Evolutionary conservation across 2,888 invertebrate species (phyloP).

Genomic region (Epiblema foenella): DNA sequence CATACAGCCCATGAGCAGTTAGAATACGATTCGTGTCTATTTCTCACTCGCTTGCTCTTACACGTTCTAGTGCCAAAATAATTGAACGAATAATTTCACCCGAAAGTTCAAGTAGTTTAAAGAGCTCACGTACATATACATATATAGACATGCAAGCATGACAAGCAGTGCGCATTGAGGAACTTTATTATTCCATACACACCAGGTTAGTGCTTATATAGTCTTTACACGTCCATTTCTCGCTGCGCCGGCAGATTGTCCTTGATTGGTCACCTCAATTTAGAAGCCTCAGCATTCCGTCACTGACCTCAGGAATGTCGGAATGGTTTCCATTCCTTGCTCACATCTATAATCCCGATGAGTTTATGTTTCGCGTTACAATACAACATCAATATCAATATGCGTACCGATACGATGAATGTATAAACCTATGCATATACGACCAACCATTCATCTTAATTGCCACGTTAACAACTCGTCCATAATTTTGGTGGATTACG

Average conservation of each 20-base stretch:
- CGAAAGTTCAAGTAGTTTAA: too few species aligned
- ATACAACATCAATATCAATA: slow-evolving; percentile 33
- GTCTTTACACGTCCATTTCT: slow-evolving; percentile 40
- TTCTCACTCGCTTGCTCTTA: too few species aligned
- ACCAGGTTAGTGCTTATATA: slow-evolving; percentile 36
- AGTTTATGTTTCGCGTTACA: slow-evolving; percentile 42
- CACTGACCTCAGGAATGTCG: slow-evolving; percentile 66
- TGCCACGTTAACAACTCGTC: slow-evolving; percentile 28
- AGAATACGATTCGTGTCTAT: too few species aligned
- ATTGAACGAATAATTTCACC: too few species aligned
- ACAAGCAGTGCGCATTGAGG: neutral
- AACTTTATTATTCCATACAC: slow-evolving; percentile 30
- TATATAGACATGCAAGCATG: neutral
- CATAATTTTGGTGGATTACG: slow-evolving; percentile 36
- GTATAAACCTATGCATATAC: slow-evolving; percentile 7
- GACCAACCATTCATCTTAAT: slow-evolving; percentile 39
- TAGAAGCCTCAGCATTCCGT: slow-evolving; percentile 66
- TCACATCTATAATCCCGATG: slow-evolving; percentile 51
- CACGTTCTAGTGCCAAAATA: too few species aligned
- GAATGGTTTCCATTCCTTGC: slow-evolving; percentile 70
- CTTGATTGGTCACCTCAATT: slow-evolving; percentile 68
- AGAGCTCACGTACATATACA: too few species aligned
- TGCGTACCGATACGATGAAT: slow-evolving; percentile 37
- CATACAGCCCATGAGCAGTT: neutral
- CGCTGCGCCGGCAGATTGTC: slow-evolving; percentile 43